Base-by-base conservation (phyloP, 1,140 invertebrate species). In the Drosophila takahashii region DNA sequence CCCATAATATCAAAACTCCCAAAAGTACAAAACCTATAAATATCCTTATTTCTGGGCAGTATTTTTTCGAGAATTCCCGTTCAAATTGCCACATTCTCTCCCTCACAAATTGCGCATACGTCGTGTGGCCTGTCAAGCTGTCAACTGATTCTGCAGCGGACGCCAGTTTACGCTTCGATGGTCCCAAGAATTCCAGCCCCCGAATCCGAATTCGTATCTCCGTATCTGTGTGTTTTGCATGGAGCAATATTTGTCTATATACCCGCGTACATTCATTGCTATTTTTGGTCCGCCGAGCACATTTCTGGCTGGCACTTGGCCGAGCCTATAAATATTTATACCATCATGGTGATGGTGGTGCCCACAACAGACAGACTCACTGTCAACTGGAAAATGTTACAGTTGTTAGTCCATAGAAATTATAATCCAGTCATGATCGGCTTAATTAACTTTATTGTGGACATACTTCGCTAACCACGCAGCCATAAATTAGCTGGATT, bases 321-420 rank as follows among this genome's bases (percentile, higher is more conserved):
- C 65, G 44, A 51, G 69, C 60, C 72, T 75, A 75, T 75, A 75
- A 75, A 75, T 75, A 75, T 77, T 71, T 78, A 58, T 70, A 74
- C 51, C 79, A 81, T 77, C 64, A 67, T 18, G 36, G 22, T n/a
- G n/a, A 22, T 22, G 22, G 22, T 22, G 22, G 44, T 66, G 32
- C 27, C 36, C 39, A 42, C 39, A 39, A 27, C 27, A 15, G 7
- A 8, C 29, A 32, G 41, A 15, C 16, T 44, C 60, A 45, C 29
- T 61, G 61, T 64, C 61, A 52, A 26, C 50, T 67, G 45, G 18
- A 52, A 67, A 44, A 51, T 51, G 61, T 15, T 5, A 27, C 26
- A 66, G 36, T 66, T 66, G 60, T 67, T 67, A 2, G 34, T n/a
- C 29, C 9, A 66, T 45, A 67, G 29, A 15, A 26, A 54, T 70